Conservation (phyloP, 2,797 vertebrate species). For the Sebastes dallii region DNA sequence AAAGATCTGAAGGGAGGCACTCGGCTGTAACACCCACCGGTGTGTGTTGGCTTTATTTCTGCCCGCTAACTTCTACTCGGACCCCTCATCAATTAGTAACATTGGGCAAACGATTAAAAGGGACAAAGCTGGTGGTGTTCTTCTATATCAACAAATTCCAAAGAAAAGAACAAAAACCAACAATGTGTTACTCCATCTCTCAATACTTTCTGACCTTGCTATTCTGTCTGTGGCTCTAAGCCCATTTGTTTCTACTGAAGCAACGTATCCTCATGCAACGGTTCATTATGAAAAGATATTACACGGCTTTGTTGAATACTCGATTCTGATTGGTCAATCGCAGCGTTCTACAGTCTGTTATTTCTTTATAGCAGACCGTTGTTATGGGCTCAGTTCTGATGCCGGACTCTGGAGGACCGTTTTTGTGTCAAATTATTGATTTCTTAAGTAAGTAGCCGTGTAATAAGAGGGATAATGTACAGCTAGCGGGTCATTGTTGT, state of each 20-base stretch:
- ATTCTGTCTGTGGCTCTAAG: not conserved
- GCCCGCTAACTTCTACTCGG: slow-evolving; percentile 24
- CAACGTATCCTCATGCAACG: too few species aligned
- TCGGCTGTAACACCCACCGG: slow-evolving; percentile 26
- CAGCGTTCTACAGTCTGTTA: too few species aligned
- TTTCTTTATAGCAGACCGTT: too few species aligned
- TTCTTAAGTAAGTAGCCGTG: too few species aligned
- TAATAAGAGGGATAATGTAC: too few species aligned
- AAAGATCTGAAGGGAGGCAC: slow-evolving; percentile 63
- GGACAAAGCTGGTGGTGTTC: not conserved
- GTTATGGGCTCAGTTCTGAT: too few species aligned
- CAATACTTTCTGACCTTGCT: not conserved
- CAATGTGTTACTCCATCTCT: not conserved
- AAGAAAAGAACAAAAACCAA: not conserved
- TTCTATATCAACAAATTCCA: not conserved
- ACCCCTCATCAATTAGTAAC: slow-evolving; percentile 32
- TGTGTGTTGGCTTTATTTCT: slow-evolving; percentile 7
- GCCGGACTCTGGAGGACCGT: too few species aligned
- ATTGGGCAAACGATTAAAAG: not conserved
- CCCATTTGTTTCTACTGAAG: not conserved
- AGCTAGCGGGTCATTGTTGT: too few species aligned
- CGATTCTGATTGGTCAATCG: too few species aligned
- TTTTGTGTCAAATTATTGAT: too few species aligned
- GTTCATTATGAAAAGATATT: too few species aligned
- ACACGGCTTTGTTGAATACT: too few species aligned